Evolutionary conservation across 2,797 vertebrate genomes (phyloP).

Genomic region (Spinus pinus): DNA sequence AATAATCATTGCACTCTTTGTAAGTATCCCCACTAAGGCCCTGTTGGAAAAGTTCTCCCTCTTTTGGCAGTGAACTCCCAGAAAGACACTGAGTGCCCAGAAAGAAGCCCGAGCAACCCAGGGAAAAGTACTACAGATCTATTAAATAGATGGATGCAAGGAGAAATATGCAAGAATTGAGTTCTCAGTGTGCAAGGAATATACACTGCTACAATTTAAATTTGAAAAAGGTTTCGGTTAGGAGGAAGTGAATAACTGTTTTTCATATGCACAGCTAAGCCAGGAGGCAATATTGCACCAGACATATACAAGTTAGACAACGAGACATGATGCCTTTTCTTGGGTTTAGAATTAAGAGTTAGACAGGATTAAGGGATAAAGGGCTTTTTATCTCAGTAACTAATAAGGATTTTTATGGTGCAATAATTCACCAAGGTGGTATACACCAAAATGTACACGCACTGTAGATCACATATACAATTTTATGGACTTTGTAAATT

Average conservation of each 20-base stretch:
- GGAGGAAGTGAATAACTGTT: not conserved
- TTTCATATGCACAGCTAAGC: not conserved
- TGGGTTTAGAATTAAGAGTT: not conserved
- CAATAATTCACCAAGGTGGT: not conserved
- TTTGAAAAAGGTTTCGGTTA: not conserved
- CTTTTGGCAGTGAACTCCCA: not conserved
- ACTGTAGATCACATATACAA: rapidly evolving
- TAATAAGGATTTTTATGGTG: not conserved
- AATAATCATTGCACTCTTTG: not conserved
- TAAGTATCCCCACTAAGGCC: not conserved
- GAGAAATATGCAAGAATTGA: not conserved
- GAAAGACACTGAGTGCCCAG: not conserved
- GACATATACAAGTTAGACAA: not conserved
- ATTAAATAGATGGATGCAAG: not conserved
- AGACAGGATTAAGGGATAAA: not conserved
- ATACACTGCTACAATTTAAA: not conserved
- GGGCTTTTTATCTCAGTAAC: not conserved
- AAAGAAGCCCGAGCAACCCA: not conserved
- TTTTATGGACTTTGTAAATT: not conserved
- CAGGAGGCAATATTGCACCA: not conserved
- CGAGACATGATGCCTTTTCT: not conserved
- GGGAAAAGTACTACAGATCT: not conserved
- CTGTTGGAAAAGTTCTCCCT: not conserved
- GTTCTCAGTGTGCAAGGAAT: not conserved
- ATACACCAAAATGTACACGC: rapidly evolving